phyloP scores from a whole-genome alignment of 2,797 vertebrate species.

The Pipistrellus nathusii region DNA sequence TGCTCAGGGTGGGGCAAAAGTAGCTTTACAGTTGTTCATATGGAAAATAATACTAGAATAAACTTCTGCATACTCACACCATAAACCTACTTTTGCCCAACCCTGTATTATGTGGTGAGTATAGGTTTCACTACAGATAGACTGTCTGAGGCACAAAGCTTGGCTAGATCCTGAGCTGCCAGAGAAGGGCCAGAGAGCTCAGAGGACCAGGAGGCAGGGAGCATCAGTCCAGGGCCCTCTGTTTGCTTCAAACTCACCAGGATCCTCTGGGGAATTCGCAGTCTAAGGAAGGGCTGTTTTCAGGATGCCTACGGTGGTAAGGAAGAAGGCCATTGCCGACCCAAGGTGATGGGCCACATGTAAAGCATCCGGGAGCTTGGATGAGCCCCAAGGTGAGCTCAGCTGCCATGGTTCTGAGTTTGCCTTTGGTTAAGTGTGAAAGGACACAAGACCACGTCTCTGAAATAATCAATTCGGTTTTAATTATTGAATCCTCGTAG shows the following conservation, averaged over 20 bases:
- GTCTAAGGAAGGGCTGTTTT: background rate
- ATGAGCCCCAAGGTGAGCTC: background rate
- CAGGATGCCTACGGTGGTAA: background rate
- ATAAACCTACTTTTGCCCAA: background rate
- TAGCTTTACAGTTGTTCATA: background rate
- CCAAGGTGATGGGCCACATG: background rate
- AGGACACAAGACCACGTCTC: background rate
- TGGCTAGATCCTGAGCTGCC: background rate
- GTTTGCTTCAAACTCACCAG: background rate
- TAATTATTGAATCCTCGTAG: background rate
- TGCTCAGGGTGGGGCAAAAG: background rate
- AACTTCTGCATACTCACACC: background rate
- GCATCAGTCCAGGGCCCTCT: background rate
- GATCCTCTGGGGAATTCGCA: background rate
- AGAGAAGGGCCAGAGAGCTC: background rate
- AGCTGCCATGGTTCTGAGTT: background rate
- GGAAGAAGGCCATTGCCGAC: background rate
- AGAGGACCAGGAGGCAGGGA: background rate
- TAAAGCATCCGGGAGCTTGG: background rate
- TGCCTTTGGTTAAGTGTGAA: background rate
- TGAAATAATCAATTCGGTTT: background rate
- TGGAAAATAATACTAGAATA: background rate
- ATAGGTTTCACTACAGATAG: background rate
- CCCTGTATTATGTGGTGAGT: background rate
- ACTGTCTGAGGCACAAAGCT: background rate